Base-by-base conservation (phyloP, 2,113 vertebrate genomes). In the Megalops atlanticus region DNA sequence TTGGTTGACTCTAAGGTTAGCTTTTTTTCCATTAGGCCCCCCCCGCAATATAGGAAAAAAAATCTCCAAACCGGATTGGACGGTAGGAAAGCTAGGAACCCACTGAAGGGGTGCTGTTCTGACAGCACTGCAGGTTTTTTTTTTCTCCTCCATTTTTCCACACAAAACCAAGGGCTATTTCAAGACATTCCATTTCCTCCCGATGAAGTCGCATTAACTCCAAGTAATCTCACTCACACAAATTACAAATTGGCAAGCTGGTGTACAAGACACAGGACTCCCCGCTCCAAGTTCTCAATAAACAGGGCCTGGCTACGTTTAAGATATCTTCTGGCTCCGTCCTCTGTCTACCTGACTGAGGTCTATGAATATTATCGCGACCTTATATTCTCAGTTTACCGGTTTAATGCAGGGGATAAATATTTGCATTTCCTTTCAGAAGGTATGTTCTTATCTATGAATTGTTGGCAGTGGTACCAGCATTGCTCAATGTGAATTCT, bases 361-460 rank as follows among this genome's bases (percentile, higher is more conserved):
- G 80, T 68, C 36, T 80, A 72, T 6, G 36, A 64, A 24, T 21
- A 39, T n/a, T 64, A 43, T 49, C 52, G 52, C 41, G 76, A 69
- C 38, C 80, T 80, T 81, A 84, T 78, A 77, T 83, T 82, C 77
- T 80, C 18, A 7, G 77, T 58, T 87, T n/a, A n/a, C 72, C 58
- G 72, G 47, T 64, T 87, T 86, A 89, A 87, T 89, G 82, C 49
- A 83, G 54, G 40, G 33, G 64, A 81, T 85, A 89, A 91, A 91
- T 88, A 90, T 91, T 90, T 88, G 87, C 91, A 85, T 86, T 91
- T 80, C 76, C 86, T 76, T 72, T 82, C 76, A 27, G 80, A 87
- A 18, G 15, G 64, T 16, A 14, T 70, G 8, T 70, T 35, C 84
- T 89, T 91, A 91, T 93, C 89, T 85, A 21, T 89, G 86, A 82